Evolutionary conservation across 2,888 invertebrate species (phyloP), one percentile per base, ranked within the genome.

Genomic region (Apantesis nais): DNA sequence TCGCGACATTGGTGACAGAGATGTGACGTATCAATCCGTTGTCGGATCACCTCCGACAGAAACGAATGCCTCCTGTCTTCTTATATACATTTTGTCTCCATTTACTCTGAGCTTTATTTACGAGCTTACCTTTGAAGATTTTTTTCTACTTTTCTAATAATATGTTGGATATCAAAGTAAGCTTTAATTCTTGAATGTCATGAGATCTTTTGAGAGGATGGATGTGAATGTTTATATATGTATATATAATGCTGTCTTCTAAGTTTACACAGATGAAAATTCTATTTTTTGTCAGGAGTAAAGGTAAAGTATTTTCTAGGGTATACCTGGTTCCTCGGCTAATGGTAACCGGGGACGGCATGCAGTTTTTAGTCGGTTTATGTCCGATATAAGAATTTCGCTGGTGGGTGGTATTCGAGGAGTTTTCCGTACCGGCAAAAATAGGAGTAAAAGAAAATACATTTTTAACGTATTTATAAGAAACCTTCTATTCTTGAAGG

Each of bases 1-100:
- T 65, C 31, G 31, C n/a, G 16, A 34, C 48, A 34, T 52, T 52
- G 65, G 65, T 58, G 67, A 72, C 66, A 52, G 60, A 70, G 76
- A 73, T 76, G 76, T 78, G 79, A 48, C 76, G 74, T 80, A 86
- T 86, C 85, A 86, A 85, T 86, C 84, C 80, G 81, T 75, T 78
- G 74, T 67, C 72, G 82, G 86, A 85, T 85, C 83, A 84, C 74
- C 75, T 68, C 63, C 41, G 82, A 81, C 82, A 75, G 60, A 69
- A 74, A 81, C 71, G 71, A 73, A 81, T 81, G 75, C 68, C 67
- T 66, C 62, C 77, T 72, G 79, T 79, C 78, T 69, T 74, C 75
- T 78, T 77, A 74, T 71, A 72, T 71, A 73, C 72, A 71, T 76
- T 81, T 73, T 78, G 81, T 81, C 77, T 77, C 77, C 72, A 77